Conservation (phyloP, 2,797 vertebrate genomes). For the Falco berigora region DNA sequence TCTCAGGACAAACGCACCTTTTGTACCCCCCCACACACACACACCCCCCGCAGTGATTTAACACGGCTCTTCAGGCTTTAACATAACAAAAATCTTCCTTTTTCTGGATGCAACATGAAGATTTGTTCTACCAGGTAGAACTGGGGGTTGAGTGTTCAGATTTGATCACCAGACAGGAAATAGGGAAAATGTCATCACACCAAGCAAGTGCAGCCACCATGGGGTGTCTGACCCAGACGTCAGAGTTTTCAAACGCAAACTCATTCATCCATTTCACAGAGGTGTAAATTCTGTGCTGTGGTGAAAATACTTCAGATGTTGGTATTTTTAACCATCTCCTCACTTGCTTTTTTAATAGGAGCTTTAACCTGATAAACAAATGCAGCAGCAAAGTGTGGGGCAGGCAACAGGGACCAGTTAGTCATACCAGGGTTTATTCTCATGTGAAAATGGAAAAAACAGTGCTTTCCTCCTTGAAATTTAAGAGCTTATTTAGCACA, state of each 20-base stretch:
- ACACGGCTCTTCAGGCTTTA: not conserved
- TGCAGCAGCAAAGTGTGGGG: not conserved
- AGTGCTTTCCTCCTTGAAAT: not conserved
- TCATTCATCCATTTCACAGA: accelerated
- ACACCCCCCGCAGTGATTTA: not conserved
- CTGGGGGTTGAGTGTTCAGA: not conserved
- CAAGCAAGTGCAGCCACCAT: not conserved
- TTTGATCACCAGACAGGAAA: not conserved
- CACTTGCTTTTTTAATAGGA: not conserved
- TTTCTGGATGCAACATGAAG: not conserved
- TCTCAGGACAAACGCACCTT: not conserved
- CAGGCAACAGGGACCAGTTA: not conserved
- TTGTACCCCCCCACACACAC: too few relatives aligned
- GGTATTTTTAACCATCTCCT: not conserved
- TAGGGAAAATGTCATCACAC: accelerated
- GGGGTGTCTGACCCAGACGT: accelerated
- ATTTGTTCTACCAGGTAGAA: not conserved
- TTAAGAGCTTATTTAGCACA: not conserved
- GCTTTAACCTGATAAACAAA: not conserved
- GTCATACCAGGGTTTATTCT: not conserved
- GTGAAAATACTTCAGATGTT: not conserved
- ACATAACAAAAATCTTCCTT: not conserved
- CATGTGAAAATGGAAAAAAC: not conserved
- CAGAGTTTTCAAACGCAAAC: not conserved
- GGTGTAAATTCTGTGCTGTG: not conserved